Evolutionary conservation across 2,888 invertebrate species (phyloP), one percentile per base, ranked within the genome.

Genomic region (Tridacna gigas): DNA sequence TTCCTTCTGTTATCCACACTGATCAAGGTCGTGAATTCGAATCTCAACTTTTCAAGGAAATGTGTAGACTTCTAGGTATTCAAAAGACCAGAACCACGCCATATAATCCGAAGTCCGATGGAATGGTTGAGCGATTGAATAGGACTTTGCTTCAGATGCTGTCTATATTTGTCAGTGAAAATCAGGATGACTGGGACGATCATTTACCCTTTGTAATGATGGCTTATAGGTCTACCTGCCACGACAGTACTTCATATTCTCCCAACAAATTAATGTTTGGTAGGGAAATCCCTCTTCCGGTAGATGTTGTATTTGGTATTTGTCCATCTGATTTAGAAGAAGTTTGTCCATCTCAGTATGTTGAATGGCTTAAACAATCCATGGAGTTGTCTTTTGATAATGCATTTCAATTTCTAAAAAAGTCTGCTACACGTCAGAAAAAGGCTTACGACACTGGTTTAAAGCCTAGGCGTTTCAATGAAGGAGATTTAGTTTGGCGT

Each of bases 371-470:
- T 15, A 28, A 51, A 48, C 51, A 63, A 2, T 95, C 98, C 98
- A 89, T 96, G 96, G 0, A 97, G 96, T 94, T 98, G 98, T 95
- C 98, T 98, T 84, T 90, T 90, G 15, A 88, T 86, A 74, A 91
- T 92, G 69, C 88, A 88, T 37, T 74, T 74, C 77, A 92, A 89
- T 3, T 84, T 61, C 71, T 84, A 47, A 66, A 61, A 22, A 37
- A 60, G 25, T 37, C 78, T 48, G 78, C 77, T 11, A 37, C 65
- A 18, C 47, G 78, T 25, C 82, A 80, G 63, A 82, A 82, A 45
- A 56, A 73, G 22, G 65, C 81, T 18, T 82, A 82, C 77, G 74
- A 80, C 22, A n/a, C 63, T 47, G 75, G 74, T 20, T 28, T 77
- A 15, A 80, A 77, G 71, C 77, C 63, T 22, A 69, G 75, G 22